These are phyloP conservation scores for Neostethus bicornis DNA, from an alignment of 2,797 vertebrate genomes.

Conservation along the genomic window DNA sequence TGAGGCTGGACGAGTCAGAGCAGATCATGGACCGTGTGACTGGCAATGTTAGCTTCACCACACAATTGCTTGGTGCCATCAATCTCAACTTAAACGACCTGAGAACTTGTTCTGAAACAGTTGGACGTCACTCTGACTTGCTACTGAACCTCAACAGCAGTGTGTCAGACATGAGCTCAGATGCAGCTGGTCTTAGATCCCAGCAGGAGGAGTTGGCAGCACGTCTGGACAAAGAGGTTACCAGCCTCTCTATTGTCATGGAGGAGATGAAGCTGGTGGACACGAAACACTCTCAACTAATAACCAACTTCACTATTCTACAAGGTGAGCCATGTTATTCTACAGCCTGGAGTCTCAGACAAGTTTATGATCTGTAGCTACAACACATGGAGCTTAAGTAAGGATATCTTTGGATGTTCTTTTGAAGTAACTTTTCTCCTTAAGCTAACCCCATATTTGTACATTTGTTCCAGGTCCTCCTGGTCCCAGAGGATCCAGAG, in stretches of 20 bases:
- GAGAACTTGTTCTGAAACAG: slow-evolving; percentile 89
- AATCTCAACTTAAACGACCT: slow-evolving; percentile 89
- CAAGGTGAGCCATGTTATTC: slow-evolving; percentile 82
- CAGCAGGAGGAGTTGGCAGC: slow-evolving; percentile 90
- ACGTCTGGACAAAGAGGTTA: slow-evolving; percentile 91
- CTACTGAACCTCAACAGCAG: slow-evolving; percentile 87
- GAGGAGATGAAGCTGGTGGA: slow-evolving; percentile 99
- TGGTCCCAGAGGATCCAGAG: slow-evolving; percentile 91
- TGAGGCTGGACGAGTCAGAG: slow-evolving; percentile 87
- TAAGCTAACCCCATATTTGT: background rate
- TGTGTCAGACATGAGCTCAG: slow-evolving; percentile 83
- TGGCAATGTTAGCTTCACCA: slow-evolving; percentile 93
- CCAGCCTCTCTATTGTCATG: slow-evolving; percentile 91
- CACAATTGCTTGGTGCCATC: slow-evolving; percentile 90
- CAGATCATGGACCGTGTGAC: slow-evolving; percentile 88
- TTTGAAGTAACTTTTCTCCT: background rate
- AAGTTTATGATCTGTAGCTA: background rate
- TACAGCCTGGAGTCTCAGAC: background rate
- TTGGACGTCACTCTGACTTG: slow-evolving; percentile 89
- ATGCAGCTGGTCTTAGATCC: slow-evolving; percentile 81
- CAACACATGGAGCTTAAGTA: background rate
- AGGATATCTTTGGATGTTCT: background rate
- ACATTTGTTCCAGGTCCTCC: slow-evolving; percentile 86
- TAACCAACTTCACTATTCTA: slow-evolving; percentile 97
- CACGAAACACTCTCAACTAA: slow-evolving; percentile 94